Base-by-base conservation (phyloP, 2,797 vertebrate genomes). In the Neomorphus geoffroyi region DNA sequence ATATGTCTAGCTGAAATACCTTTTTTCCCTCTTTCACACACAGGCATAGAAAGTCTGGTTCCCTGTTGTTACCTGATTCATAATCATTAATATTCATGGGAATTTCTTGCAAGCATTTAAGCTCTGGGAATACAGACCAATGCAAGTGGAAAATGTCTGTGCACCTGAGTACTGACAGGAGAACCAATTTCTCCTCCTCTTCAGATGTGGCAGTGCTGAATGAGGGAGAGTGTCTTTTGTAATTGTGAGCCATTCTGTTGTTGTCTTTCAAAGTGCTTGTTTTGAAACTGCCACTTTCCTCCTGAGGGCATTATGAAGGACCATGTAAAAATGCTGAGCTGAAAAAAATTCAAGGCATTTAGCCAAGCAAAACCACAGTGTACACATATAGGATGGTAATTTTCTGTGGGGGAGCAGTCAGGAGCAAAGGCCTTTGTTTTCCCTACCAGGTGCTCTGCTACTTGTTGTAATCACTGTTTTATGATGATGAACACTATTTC, bases 281-380 rank as follows among this genome's bases (percentile, higher is more conserved):
- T 94, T 85, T 85, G 71, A 91, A 95, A 74, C 43, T 70, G 26
- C 80, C 21, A 27, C n/a, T 88, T 79, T 37, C 72, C 61, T 85
- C 35, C 45, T 71, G 33, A 33, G 71, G 46, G 33, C 37, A 18
- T 74, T 91, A 24, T 46, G 75, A 75, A 84, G 39, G 21, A 72
- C 26, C 11, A 18, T 43, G 11, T 80, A 62, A 86, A 92, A 91
- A 60, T 48, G 54, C 53, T 80, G 72, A 82, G 7, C 37, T 83
- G 72, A 43, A 88, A 70, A 28, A 43, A 85, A 78, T 14, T 39
- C 23, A 82, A 69, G 70, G 33, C 37, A 35, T 64, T 81, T 28
- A 79, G 41, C 54, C 50, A 78, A 81, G n/a, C 24, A 72, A 78
- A 94, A 69, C 11, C 21, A 78, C n/a, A 69, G 28, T 51, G 62